Conservation (phyloP, 2,797 vertebrate genomes). For the Aotus griseimembra region DNA sequence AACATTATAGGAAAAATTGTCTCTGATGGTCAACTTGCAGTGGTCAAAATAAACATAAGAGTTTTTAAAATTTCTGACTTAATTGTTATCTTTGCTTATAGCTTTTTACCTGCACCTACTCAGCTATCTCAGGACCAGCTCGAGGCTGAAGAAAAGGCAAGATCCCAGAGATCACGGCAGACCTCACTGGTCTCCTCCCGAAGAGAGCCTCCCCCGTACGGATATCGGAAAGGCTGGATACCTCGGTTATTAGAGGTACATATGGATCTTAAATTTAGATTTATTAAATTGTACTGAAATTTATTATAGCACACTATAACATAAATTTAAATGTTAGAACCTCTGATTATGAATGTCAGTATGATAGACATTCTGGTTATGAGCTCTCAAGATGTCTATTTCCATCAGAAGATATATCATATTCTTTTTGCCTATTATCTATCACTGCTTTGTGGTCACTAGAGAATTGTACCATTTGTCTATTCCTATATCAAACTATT, state of each 20-base stretch:
- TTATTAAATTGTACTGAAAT: constrained; percentile 3
- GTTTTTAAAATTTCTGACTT: constrained; percentile 41
- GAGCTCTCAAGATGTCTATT: neutral
- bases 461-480: neutral
- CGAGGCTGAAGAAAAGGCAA: constrained; percentile 94
- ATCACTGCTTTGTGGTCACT: neutral
- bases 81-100: constrained; percentile 78
- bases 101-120: constrained; percentile 96
- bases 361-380: constrained; percentile 3
- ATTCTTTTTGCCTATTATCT: neutral
- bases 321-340: constrained; percentile 9
- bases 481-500: neutral
- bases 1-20: neutral
- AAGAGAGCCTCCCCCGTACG: constrained; percentile 94
- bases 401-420: neutral
- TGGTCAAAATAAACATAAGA: constrained; percentile 8
- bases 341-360: neutral
- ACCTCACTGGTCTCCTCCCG: constrained; percentile 93
- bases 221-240: constrained; percentile 95
- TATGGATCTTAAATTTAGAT: neutral
- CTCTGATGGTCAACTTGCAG: neutral
- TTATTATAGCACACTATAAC: neutral
- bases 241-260: constrained; percentile 93
- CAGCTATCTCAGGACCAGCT: constrained; percentile 99
- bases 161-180: constrained; percentile 93